Percentiles rank a stretch among this genome's conserved stretches.
Conservation (phyloP, 2,797 vertebrate species). For the Cirrhinus molitorella region DNA sequence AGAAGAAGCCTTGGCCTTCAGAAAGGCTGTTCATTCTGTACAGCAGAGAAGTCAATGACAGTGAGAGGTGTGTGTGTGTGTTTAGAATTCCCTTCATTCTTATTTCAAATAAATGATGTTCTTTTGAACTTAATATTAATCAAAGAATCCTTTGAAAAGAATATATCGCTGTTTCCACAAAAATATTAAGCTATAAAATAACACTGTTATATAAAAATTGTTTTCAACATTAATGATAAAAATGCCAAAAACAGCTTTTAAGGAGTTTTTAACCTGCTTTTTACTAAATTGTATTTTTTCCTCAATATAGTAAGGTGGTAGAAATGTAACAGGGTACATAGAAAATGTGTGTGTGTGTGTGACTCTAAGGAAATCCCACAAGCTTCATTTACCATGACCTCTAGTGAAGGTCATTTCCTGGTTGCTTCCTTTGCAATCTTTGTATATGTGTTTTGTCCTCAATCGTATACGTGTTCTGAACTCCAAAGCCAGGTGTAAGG, state of each 20-base stretch:
- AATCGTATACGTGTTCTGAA: background rate
- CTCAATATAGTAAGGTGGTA: background rate
- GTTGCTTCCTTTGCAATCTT: conserved; percentile 29
- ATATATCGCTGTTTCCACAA: background rate
- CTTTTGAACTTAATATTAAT: too few species aligned
- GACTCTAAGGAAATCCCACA: conserved; percentile 55
- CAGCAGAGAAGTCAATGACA: background rate
- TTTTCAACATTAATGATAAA: background rate
- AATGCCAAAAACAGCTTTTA: background rate
- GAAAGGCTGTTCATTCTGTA: background rate
- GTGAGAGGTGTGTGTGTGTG: background rate
- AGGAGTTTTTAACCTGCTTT: background rate
- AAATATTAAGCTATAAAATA: background rate
- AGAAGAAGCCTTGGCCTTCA: conserved; percentile 8
- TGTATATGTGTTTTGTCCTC: conserved; percentile 20
- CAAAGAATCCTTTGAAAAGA: background rate
- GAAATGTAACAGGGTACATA: background rate
- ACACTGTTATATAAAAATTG: background rate
- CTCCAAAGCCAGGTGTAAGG: conserved; percentile 26
- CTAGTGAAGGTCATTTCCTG: conserved; percentile 39
- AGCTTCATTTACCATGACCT: conserved; percentile 53
- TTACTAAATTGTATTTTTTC: background rate
- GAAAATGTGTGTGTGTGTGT: background rate
- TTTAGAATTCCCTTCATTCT: too few species aligned
- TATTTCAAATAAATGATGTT: background rate